Base-by-base conservation (phyloP, 64 coral and sea anemone genomes). In the Stylophora pistillata region DNA sequence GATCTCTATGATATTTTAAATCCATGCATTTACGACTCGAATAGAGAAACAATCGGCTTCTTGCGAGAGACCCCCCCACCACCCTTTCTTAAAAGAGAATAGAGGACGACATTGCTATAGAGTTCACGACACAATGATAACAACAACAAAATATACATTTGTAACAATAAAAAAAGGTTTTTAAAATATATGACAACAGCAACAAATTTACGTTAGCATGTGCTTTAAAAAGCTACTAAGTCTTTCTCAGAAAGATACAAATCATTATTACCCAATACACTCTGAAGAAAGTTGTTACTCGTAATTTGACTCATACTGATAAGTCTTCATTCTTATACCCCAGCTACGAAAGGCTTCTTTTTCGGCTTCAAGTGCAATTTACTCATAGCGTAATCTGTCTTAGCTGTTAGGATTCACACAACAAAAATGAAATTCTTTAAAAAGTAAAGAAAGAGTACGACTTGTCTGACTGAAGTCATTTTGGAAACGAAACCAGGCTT, bases 201-300 rank as follows among this genome's bases (percentile, higher is more conserved):
- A 60, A 81, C 17, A 27, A 41, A 29, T 18, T 10, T 69, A 1
- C 15, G 21, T 82, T n/a, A 53, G 80, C 80, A 69, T 62, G 69
- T 61, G 80, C 80, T 84, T 84, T 66, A 84, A 25, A 70, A 84
- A 84, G 80, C 80, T 84, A 84, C 80, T 70, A 53, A 84, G 80
- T 70, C 80, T 84, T 83, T 84, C 80, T 61, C 80, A 84, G 80
- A 84, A 84, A 84, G 80, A 84, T 84, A 84, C 14, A 69, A 69
- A 84, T 70, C 80, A 84, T 53, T 53, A 29, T 6, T 20, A 12
- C 80, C 31, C 61, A 32, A 69, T 69, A 47, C 16, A 70, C 62
- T 27, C 18, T 70, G 33, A 52, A 84, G 53, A 52, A 34, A 34
- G 58, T 58, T 81, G 9, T 17, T 30, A 61, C 32, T 26, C 55